A percentile compares a stretch with the other conserved stretches of the same genome.
Evolutionary conservation across 2,113 vertebrate genomes (phyloP).

Genomic region (Actenoides lindsayi): DNA sequence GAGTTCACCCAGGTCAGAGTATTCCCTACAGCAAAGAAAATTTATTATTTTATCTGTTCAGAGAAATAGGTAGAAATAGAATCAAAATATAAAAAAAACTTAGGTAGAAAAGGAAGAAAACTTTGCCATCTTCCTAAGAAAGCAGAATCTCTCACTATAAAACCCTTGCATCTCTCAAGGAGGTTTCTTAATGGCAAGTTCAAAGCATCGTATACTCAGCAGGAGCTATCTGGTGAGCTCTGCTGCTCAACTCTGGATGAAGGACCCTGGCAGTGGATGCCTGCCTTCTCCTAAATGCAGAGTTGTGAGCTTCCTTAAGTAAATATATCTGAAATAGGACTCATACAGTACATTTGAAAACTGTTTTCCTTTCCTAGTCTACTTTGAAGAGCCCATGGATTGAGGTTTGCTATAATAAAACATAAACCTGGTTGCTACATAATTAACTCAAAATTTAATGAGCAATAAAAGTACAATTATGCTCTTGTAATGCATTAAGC

Average conservation of each 20-base stretch:
- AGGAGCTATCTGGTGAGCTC: not conserved
- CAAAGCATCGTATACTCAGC: not conserved
- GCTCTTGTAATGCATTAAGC: slow-evolving; percentile 57
- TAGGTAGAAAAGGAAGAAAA: not conserved
- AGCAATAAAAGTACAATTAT: slow-evolving; percentile 76
- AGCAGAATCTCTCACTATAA: not conserved
- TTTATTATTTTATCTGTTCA: not conserved
- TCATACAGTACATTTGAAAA: not conserved
- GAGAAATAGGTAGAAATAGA: not conserved
- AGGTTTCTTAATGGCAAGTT: not conserved
- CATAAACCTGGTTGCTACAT: slow-evolving; percentile 61
- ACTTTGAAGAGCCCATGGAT: not conserved
- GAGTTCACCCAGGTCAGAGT: not conserved
- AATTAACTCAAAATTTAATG: slow-evolving; percentile 75
- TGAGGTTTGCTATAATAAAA: slow-evolving; percentile 5
- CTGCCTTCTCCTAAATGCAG: not conserved
- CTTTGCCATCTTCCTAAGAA: not conserved
- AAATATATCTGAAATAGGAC: not conserved
- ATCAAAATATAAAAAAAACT: not conserved
- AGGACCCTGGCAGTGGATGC: not conserved
- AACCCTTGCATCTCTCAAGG: not conserved
- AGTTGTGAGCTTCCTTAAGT: not conserved
- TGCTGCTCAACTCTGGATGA: not conserved
- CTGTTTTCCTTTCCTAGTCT: not conserved
- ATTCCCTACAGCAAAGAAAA: not conserved